Evolutionary conservation across 1,140 invertebrate species (phyloP).

Genomic region (Atopsyche davidsoni): DNA sequence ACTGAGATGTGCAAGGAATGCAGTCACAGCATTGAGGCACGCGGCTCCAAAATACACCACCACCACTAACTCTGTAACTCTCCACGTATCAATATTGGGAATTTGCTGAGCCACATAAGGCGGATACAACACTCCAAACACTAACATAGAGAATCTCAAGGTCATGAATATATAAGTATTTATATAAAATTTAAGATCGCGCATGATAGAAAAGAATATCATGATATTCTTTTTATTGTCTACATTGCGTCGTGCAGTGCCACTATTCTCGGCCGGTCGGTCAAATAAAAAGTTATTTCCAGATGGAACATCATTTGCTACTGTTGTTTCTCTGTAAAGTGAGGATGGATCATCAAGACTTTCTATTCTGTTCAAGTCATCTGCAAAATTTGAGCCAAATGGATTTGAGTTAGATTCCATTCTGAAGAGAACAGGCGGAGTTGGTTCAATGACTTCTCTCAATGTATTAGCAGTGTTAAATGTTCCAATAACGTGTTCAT

Average conservation of each 20-base stretch:
- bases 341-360: constrained; percentile 38
- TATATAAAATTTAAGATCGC: constrained; percentile 44
- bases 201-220: constrained; percentile 39
- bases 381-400: constrained; percentile 15
- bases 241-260: constrained; percentile 39
- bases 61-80: constrained; percentile 34
- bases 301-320: constrained; percentile 33
- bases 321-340: constrained; percentile 44
- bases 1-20: constrained; percentile 37
- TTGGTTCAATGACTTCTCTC: constrained; percentile 39
- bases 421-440: constrained; percentile 36
- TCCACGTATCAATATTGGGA: constrained; percentile 40
- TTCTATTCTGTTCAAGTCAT: constrained; percentile 38
- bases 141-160: constrained; percentile 39
- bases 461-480: constrained; percentile 40
- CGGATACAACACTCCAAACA: constrained; percentile 39
- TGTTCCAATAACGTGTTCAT: constrained; percentile 39
- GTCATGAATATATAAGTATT: constrained; percentile 40
- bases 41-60: constrained; percentile 36
- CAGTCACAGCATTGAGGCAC: constrained; percentile 39
- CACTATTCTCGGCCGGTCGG: constrained; percentile 33
- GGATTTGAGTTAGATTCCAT: constrained; percentile 17
- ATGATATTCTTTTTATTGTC: constrained; percentile 43
- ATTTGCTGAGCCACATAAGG: constrained; percentile 39
- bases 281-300: constrained; percentile 33